Conservation (phyloP, 2,797 vertebrate genomes). For the Chaunax sp. region DNA sequence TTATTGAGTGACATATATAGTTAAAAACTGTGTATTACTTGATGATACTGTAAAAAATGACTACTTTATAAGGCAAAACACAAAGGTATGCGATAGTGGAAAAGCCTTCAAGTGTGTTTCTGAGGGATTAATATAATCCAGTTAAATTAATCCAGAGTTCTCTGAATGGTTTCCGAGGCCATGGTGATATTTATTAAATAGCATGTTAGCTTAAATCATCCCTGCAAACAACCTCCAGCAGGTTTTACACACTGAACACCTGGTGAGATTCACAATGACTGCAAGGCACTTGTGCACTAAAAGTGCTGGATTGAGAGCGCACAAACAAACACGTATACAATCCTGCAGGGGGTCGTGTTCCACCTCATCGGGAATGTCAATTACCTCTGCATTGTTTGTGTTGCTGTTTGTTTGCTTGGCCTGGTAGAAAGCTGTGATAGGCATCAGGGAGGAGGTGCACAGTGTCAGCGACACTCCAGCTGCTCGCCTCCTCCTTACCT, state of each 20-base stretch:
- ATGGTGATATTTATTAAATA: too few relatives aligned
- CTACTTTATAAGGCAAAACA: too few relatives aligned
- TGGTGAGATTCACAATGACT: slow-evolving; percentile 18
- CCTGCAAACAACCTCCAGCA: slow-evolving; percentile 16
- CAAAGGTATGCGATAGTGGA: too few relatives aligned
- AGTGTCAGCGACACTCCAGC: slow-evolving; percentile 59
- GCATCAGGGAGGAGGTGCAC: slow-evolving; percentile 61
- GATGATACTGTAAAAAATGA: too few relatives aligned
- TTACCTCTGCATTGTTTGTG: slow-evolving; percentile 67
- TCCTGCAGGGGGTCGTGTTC: slow-evolving; percentile 57
- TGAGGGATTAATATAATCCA: too few relatives aligned
- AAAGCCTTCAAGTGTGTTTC: too few relatives aligned
- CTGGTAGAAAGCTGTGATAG: slow-evolving; percentile 70
- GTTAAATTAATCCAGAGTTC: too few relatives aligned
- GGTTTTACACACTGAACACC: slow-evolving; percentile 12
- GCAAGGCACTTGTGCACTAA: too few relatives aligned
- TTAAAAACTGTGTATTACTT: too few relatives aligned
- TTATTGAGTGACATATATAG: too few relatives aligned
- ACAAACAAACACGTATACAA: slow-evolving; percentile 46
- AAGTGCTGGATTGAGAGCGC: slow-evolving; percentile 18
- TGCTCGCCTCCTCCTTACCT: slow-evolving; percentile 71
- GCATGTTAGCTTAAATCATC: too few relatives aligned
- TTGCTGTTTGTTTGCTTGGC: slow-evolving; percentile 68
- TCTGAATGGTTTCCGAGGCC: too few relatives aligned
- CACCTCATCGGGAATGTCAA: slow-evolving; percentile 76